Conservation (phyloP, 2,797 vertebrate species). For the Momotus momota region DNA sequence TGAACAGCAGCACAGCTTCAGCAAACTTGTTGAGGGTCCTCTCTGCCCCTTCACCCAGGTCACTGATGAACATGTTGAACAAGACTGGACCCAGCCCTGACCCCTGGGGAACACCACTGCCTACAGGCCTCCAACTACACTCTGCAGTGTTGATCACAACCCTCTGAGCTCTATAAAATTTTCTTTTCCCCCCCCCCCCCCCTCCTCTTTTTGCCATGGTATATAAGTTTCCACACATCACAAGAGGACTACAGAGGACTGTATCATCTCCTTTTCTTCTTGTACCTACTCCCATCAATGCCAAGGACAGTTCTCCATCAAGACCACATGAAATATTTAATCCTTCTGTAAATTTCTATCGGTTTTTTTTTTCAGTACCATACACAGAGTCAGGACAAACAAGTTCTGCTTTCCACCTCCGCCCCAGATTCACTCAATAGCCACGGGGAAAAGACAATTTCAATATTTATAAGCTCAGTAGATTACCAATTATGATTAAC, state of each 20-base stretch:
- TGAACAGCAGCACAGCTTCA: no score
- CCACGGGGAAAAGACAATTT: slow-evolving; percentile 11
- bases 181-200: no score
- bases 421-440: not conserved
- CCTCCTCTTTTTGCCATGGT: no score
- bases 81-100: no score
- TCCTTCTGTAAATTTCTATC: not conserved
- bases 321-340: not conserved
- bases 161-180: no score
- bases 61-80: no score
- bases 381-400: not conserved
- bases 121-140: no score
- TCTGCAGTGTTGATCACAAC: no score
- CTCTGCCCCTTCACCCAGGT: no score
- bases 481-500: slow-evolving; percentile 48
- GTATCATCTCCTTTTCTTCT: not conserved
- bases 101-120: no score
- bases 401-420: not conserved
- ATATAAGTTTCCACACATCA: not conserved
- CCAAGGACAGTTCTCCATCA: not conserved
- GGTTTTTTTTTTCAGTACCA: not conserved
- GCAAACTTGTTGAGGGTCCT: no score
- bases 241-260: not conserved
- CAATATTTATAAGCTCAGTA: slow-evolving; percentile 15
- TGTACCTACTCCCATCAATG: not conserved